Evolutionary conservation across 2,888 invertebrate species (phyloP).

Genomic region (Cosmorhoe ocellata): DNA sequence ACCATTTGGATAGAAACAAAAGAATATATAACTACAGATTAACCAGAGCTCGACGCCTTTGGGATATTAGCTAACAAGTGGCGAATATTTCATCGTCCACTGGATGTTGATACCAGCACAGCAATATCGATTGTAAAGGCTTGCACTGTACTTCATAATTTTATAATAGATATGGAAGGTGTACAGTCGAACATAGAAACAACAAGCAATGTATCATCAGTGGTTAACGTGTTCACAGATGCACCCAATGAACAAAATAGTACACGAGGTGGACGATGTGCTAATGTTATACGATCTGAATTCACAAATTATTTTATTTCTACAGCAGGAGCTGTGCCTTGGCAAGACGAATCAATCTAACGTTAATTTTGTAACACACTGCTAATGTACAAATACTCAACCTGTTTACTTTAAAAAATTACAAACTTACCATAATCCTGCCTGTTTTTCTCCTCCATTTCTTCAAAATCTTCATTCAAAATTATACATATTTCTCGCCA

Average conservation of each 20-base stretch:
- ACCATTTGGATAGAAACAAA: slow-evolving; percentile 26
- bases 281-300: slow-evolving; percentile 30
- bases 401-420: slow-evolving; percentile 22
- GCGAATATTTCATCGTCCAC: slow-evolving; percentile 46
- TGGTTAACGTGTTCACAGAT: slow-evolving; percentile 29
- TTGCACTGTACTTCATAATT: slow-evolving; percentile 37
- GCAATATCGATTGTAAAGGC: slow-evolving; percentile 41
- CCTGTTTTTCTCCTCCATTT: slow-evolving; percentile 30
- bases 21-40: slow-evolving; percentile 35
- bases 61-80: slow-evolving; percentile 43
- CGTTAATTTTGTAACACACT: slow-evolving; percentile 10
- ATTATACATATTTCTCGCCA: slow-evolving; percentile 30
- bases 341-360: slow-evolving; percentile 31
- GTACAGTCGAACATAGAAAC: slow-evolving; percentile 22
- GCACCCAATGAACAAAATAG: slow-evolving; percentile 30
- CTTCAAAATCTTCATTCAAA: slow-evolving; percentile 28
- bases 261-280: slow-evolving; percentile 31
- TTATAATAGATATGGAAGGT: slow-evolving; percentile 21
- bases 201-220: slow-evolving; percentile 31
- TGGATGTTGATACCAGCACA: slow-evolving; percentile 38
- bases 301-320: slow-evolving; percentile 33
- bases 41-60: slow-evolving; percentile 34
- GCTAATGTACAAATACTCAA: slow-evolving; percentile 21
- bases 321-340: slow-evolving; percentile 29
- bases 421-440: slow-evolving; percentile 27